A percentile compares a stretch with the other conserved stretches of the same genome.
phyloP scores from a whole-genome alignment of 2,113 vertebrate species.

The Orientallactaga bullata region DNA sequence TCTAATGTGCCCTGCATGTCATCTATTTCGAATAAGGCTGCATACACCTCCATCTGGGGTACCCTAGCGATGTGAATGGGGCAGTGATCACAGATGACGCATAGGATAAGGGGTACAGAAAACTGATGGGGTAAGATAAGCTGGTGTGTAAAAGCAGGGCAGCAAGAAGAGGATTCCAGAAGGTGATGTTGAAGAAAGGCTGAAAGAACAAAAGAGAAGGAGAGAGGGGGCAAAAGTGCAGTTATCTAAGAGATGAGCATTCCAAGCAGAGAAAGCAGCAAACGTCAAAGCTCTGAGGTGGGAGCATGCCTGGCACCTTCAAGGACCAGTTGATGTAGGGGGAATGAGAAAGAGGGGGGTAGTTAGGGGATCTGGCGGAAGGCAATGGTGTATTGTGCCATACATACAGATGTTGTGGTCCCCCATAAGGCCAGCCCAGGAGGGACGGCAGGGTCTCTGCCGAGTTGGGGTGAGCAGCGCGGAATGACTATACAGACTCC shows the following conservation, averaged over 20 bases:
- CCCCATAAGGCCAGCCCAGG: no score
- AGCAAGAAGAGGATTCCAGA: not conserved
- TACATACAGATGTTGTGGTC: no score
- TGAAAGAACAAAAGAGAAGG: not conserved
- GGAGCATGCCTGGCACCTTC: no score
- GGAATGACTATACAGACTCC: no score
- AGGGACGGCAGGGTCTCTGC: no score
- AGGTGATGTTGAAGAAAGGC: not conserved
- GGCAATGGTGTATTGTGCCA: rapidly evolving
- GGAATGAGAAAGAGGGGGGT: rapidly evolving
- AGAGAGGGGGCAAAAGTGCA: not conserved
- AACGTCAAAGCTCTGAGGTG: not conserved
- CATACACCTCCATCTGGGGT: not conserved
- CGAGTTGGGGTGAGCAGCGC: no score
- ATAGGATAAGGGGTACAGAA: not conserved
- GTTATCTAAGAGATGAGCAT: not conserved
- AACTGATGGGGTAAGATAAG: not conserved
- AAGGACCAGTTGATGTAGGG: not conserved
- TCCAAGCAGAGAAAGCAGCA: not conserved
- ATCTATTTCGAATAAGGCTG: not conserved
- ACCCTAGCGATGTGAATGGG: not conserved
- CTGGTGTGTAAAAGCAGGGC: not conserved
- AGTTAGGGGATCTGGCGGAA: not conserved
- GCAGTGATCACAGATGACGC: not conserved
- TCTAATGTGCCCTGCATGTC: rapidly evolving